phyloP scores from a whole-genome alignment of 1,140 invertebrate species.

The Eriosoma lanigerum region DNA sequence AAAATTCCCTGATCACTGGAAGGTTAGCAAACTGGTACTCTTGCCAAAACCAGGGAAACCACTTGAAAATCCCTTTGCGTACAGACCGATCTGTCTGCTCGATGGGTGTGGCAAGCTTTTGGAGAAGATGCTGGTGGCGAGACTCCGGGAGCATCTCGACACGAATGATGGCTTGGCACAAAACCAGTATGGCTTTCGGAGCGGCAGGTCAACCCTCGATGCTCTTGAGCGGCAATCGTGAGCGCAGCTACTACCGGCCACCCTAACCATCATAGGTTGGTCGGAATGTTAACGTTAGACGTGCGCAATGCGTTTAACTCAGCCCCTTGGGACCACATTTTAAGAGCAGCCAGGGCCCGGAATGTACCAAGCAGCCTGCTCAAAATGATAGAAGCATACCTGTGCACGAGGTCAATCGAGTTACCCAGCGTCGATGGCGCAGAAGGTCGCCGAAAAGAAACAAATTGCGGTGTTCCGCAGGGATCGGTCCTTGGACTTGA shows the following conservation, averaged over 20 bases:
- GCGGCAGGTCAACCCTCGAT: neutral
- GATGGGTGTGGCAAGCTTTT: neutral
- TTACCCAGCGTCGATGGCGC: no score
- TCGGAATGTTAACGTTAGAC: neutral
- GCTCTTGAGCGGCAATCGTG: neutral
- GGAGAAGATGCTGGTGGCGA: neutral
- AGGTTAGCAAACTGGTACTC: conserved; percentile 57
- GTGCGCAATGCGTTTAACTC: neutral
- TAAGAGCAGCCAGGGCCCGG: neutral
- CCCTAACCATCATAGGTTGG: neutral
- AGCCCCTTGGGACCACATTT: neutral
- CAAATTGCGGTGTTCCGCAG: neutral
- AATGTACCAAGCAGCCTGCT: neutral
- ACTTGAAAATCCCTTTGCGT: conserved; percentile 53
- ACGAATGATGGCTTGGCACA: neutral
- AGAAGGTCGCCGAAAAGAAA: neutral
- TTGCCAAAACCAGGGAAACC: conserved; percentile 56
- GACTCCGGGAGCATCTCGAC: neutral
- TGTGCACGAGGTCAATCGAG: neutral
- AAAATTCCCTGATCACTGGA: conserved; percentile 53
- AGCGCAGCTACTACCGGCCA: neutral
- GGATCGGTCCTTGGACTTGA: neutral
- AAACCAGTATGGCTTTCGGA: neutral
- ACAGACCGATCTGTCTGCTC: conserved; percentile 13
- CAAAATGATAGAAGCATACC: neutral